Base-by-base conservation (phyloP, 1,140 invertebrate genomes). In the Neelides sp. region DNA sequence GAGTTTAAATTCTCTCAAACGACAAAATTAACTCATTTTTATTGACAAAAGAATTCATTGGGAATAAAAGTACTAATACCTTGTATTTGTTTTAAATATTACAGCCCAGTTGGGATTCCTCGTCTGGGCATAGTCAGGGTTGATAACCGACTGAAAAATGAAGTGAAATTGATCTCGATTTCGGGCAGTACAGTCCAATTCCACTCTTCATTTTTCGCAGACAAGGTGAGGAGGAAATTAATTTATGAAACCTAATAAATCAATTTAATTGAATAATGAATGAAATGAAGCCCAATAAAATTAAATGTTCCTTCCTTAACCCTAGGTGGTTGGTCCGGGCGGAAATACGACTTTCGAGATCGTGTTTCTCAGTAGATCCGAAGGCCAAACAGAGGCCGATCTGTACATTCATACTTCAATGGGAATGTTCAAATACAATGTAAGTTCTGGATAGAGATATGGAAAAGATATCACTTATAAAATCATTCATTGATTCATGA, bases 301-400 rank as follows among this genome's bases (percentile, higher is more conserved):
- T 52, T 46, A 48, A 20, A n/a, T 62, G 12, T 52, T 60, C 58
- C 63, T 57, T 61, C 62, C 52, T 62, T 52, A 53, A 28, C 71
- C 70, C 7, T 61, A 86, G 83, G 73, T 80, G 61, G 80, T 97
- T 66, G 79, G 83, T 63, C 86, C 90, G 39, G 76, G 83, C 49
- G 82, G 83, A 40, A 95, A 95, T 68, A 95, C 91, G 57, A 84
- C 86, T 52, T 96, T 97, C 72, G 90, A 83, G 73, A 85, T 96
- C 61, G 86, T 95, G 48, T 95, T 93, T 71, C 75, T 96, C 61
- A 90, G 90, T 17, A 72, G 91, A 63, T 80, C 87, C 69, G 80
- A 91, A 70, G 90, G 89, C 54, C 78, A 78, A 63, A 79, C 91
- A 55, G 78, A 89, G 67, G 86, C 87, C 67, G 80, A 80, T 67